Conservation (phyloP, 2,113 vertebrate genomes). For the Dissostichus mawsoni region DNA sequence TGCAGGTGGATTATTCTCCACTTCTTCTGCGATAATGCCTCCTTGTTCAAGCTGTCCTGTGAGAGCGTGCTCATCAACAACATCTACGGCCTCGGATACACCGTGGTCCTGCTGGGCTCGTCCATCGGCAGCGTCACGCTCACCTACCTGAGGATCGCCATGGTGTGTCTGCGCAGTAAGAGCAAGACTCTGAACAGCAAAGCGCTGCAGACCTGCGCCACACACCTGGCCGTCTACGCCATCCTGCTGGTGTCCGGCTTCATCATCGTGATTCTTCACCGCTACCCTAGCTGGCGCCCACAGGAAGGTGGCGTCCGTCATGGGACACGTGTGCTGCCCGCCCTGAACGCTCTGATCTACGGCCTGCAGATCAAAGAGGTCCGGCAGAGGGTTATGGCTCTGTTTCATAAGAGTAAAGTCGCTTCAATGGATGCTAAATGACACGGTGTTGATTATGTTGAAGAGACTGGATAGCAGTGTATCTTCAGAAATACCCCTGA, state of each 20-base stretch:
- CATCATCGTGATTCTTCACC: slow-evolving; percentile 42
- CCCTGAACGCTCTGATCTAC: slow-evolving; percentile 67
- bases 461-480: neutral
- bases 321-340: slow-evolving; percentile 46
- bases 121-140: slow-evolving; percentile 60
- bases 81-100: slow-evolving; percentile 57
- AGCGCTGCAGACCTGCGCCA: slow-evolving; percentile 73
- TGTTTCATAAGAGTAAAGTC: neutral
- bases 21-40: slow-evolving; percentile 68
- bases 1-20: slow-evolving; percentile 61
- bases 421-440: neutral
- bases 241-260: slow-evolving; percentile 34
- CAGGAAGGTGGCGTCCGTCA: slow-evolving; percentile 58
- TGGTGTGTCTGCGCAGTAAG: slow-evolving; percentile 43
- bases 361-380: slow-evolving; percentile 74
- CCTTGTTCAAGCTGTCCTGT: slow-evolving; percentile 2
- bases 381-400: slow-evolving; percentile 6
- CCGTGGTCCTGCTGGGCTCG: slow-evolving; percentile 31
- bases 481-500: neutral
- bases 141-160: slow-evolving; percentile 71
- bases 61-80: slow-evolving; percentile 66
- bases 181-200: slow-evolving; percentile 47
- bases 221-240: slow-evolving; percentile 69
- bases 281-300: slow-evolving; percentile 57
- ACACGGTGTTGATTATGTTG: neutral